Base-by-base conservation (phyloP, 2,797 vertebrate species). In the Cygnus olor region DNA sequence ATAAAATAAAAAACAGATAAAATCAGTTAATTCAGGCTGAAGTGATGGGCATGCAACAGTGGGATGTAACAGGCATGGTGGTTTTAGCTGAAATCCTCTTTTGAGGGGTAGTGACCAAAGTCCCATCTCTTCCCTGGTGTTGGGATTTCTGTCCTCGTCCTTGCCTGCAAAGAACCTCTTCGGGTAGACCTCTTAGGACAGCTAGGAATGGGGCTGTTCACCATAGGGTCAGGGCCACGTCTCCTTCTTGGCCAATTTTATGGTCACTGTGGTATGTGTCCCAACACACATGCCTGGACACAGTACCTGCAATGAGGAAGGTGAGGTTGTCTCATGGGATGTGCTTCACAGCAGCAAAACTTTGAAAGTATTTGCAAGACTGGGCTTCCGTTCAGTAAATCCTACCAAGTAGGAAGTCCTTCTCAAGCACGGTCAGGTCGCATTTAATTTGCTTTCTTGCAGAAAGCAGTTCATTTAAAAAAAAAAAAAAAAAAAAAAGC, bases 191-290 rank as follows among this genome's bases (percentile, higher is more conserved):
- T 40, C 40, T 40, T 40, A 40, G 49, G 18, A 68, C 6, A 45
- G 14, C 32, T 47, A 14, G 73, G 34, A 38, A 63, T 4, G 9
- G 22, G 47, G 18, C 34, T 57, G 27, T 13, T 85, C 2, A 0
- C 10, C 18, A 9, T 24, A 40, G 34, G 9, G 12, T 4, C 27
- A 25, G 12, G 24, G 13, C 6, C 27, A 3, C 0, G 0, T 45
- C 16, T 53, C 7, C 25, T 45, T 66, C 25, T 47, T 80, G 47
- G 14, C 32, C 69, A 44, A 70, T 20, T 12, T 2, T 0, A 0
- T 0, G 11, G 34, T 45, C 58, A 27, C 36, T 9, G 4, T 45
- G 54, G 69, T n/a, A 17, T 0, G 0, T 34, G 21, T 32, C 38
- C 49, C 74, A 20, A 4, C 3, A 15, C 36, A 11, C 4, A 0